Percentiles rank a stretch among this genome's conserved stretches.
These are phyloP conservation scores for Paralichthys olivaceus DNA, from an alignment of 2,113 vertebrate genomes.

Conservation along the genomic window DNA sequence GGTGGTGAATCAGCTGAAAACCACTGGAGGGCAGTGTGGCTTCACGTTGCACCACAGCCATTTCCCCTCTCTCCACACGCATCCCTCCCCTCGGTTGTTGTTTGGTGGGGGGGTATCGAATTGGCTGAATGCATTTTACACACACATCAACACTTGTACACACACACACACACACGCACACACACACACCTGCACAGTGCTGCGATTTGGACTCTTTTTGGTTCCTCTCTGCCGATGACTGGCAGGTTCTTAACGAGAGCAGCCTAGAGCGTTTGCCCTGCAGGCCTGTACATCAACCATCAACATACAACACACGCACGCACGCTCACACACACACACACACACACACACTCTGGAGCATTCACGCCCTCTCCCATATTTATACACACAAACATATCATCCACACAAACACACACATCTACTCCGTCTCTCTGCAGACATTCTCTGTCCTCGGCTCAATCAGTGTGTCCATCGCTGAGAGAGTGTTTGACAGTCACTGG, in stretches of 20 bases:
- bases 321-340: constrained; percentile 19
- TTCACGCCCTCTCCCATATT: constrained; percentile 44
- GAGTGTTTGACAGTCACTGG: constrained; percentile 61
- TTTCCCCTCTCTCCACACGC: constrained; percentile 10
- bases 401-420: constrained; percentile 48
- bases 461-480: constrained; percentile 52
- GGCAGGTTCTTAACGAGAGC: constrained; percentile 83
- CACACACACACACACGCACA: constrained; percentile 54
- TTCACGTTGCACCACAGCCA: constrained; percentile 47
- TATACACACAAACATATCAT: constrained; percentile 13
- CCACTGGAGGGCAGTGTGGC: constrained; percentile 83
- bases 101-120: constrained; percentile 67
- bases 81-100: constrained; percentile 41
- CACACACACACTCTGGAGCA: constrained; percentile 43
- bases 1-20: constrained; percentile 13
- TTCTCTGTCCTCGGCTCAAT: constrained; percentile 53
- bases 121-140: constrained; percentile 69
- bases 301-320: constrained; percentile 72
- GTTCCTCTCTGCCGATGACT: constrained; percentile 80
- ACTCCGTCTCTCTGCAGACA: constrained; percentile 29
- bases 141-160: constrained; percentile 53
- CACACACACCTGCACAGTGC: constrained; percentile 61
- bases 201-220: constrained; percentile 79
- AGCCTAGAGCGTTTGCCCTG: constrained; percentile 81
- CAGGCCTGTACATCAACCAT: constrained; percentile 81